Conservation (phyloP, 2,888 invertebrate genomes). For the Ashinkailepas kermadecensis region DNA sequence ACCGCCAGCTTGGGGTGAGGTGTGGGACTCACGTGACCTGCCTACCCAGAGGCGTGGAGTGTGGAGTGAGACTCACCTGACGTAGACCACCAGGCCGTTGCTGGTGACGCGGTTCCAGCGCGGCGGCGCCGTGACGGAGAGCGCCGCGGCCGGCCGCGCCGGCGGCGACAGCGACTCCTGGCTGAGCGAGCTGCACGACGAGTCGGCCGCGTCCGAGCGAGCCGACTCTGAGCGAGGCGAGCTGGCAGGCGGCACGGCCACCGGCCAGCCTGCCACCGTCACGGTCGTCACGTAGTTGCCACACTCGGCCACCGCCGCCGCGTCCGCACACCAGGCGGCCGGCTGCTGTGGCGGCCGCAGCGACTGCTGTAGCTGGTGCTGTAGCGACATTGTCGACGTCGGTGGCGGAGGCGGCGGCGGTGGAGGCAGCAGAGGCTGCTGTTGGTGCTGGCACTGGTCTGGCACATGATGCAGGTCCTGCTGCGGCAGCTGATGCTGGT, state of each 20-base stretch:
- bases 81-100: constrained; percentile 22
- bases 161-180: constrained; percentile 39
- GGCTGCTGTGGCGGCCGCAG: constrained; percentile 27
- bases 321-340: constrained; percentile 21
- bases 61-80: background rate
- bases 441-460: constrained; percentile 27
- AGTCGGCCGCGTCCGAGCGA: constrained; percentile 53
- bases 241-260: background rate
- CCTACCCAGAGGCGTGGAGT: too few species aligned
- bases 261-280: background rate
- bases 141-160: background rate
- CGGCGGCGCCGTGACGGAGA: background rate
- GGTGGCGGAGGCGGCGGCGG: constrained; percentile 28
- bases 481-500: constrained; percentile 26
- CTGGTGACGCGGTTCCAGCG: constrained; percentile 23
- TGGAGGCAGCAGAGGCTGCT: constrained; percentile 28
- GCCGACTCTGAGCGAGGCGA: constrained; percentile 50
- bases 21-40: too few species aligned
- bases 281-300: constrained; percentile 15
- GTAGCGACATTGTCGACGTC: constrained; percentile 25
- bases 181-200: constrained; percentile 47
- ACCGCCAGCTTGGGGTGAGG: too few species aligned
- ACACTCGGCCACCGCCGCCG: background rate
- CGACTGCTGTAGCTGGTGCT: constrained; percentile 25
- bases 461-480: constrained; percentile 30